phyloP scores from a whole-genome alignment of 1,140 invertebrate genomes.

The Nephotettix cincticeps region DNA sequence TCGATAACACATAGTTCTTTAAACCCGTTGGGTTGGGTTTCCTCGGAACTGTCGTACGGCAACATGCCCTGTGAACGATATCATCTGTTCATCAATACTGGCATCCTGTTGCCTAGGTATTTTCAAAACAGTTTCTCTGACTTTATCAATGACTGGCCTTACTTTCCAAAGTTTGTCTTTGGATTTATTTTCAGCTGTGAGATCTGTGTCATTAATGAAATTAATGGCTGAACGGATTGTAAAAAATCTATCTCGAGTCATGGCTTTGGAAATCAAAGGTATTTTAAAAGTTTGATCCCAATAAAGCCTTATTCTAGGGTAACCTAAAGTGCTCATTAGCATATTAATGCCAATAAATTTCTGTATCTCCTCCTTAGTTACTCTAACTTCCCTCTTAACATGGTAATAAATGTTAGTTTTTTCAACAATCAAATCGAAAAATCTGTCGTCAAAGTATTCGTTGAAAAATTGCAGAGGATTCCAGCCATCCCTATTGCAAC shows the following conservation, averaged over 20 bases:
- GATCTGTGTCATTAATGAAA: slow-evolving; percentile 16
- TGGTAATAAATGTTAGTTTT: slow-evolving; percentile 24
- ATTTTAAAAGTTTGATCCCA: slow-evolving; percentile 24
- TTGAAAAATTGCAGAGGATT: slow-evolving; percentile 23
- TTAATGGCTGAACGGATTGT: slow-evolving; percentile 21
- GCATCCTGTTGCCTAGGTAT: slow-evolving; percentile 12
- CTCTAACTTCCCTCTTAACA: slow-evolving; percentile 15
- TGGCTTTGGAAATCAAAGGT: slow-evolving; percentile 15
- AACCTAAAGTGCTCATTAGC: slow-evolving; percentile 25
- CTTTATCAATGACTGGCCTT: slow-evolving; percentile 21
- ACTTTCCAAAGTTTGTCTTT: slow-evolving; percentile 28
- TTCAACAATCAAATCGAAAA: slow-evolving; percentile 26
- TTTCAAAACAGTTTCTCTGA: slow-evolving; percentile 21
- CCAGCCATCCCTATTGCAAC: slow-evolving; percentile 18
- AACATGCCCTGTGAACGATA: slow-evolving; percentile 34
- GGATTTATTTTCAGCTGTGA: slow-evolving; percentile 15
- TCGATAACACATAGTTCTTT: slow-evolving; percentile 36
- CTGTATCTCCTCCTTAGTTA: slow-evolving; percentile 23
- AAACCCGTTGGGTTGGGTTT: slow-evolving; percentile 37
- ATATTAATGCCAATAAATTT: slow-evolving; percentile 27
- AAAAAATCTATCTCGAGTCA: slow-evolving; percentile 28
- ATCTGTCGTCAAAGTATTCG: slow-evolving; percentile 26
- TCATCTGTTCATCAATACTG: slow-evolving; percentile 41
- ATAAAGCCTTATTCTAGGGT: slow-evolving; percentile 29
- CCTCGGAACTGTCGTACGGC: slow-evolving; percentile 20